Evolutionary conservation across 2,888 invertebrate species (phyloP).

Genomic region (Trissolcus japonicus): DNA sequence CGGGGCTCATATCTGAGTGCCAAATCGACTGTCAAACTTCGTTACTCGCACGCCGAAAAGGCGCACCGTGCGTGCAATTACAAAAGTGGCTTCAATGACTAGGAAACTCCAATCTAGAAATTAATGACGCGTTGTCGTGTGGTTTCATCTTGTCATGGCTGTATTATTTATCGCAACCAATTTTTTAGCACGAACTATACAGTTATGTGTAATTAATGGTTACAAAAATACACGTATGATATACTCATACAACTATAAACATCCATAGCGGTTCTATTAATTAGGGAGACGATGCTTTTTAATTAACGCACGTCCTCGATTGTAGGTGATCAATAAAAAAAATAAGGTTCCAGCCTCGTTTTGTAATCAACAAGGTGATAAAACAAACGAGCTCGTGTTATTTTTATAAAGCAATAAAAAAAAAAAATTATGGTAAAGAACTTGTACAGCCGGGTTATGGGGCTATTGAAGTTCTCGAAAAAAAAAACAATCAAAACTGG

Average conservation of each 20-base stretch:
- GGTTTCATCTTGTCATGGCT: constrained; percentile 15
- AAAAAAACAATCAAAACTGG: neutral
- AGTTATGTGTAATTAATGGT: constrained; percentile 31
- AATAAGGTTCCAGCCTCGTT: neutral
- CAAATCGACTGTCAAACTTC: constrained; percentile 42
- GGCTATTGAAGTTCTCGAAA: neutral
- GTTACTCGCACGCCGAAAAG: constrained; percentile 11
- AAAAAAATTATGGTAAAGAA: neutral
- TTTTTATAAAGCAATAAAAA: too few species aligned
- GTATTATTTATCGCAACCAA: constrained; percentile 13
- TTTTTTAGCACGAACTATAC: constrained; percentile 14
- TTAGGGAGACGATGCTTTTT: neutral
- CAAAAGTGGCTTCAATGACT: constrained; percentile 18
- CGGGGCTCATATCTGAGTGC: constrained; percentile 23
- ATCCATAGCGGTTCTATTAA: neutral
- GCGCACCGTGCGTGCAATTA: constrained; percentile 14
- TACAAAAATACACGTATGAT: constrained; percentile 16
- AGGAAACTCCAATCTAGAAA: constrained; percentile 27
- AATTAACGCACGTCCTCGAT: constrained; percentile 11
- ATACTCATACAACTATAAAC: neutral
- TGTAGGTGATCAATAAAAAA: constrained; percentile 10
- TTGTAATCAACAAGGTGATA: too few species aligned
- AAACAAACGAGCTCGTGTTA: too few species aligned
- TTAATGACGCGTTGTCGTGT: constrained; percentile 30
- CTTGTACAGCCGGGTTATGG: neutral